These are phyloP conservation scores for Caenorhabditis doughertyi DNA, from an alignment of 2,888 invertebrate species.

Conservation along the genomic window DNA sequence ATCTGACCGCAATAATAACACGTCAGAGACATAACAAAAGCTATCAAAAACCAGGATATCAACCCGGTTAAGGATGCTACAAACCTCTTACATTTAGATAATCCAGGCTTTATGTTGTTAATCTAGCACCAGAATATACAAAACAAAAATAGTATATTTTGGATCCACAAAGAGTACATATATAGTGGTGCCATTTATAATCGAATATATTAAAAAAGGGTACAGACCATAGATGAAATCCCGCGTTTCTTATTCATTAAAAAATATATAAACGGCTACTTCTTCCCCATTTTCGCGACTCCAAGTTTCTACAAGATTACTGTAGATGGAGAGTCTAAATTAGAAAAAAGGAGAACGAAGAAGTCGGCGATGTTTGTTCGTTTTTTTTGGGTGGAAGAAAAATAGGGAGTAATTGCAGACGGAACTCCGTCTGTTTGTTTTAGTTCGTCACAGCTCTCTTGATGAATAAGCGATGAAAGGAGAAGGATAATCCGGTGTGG, in stretches of 20 bases:
- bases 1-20: background rate
- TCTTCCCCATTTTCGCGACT: background rate
- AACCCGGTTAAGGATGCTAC: background rate
- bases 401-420: conserved; percentile 49
- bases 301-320: conserved; percentile 15
- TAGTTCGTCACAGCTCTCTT: conserved; percentile 46
- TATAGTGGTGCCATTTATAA: conserved; percentile 20
- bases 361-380: conserved; percentile 28
- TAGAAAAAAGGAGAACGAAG: conserved; percentile 19
- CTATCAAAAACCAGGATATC: background rate
- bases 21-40: background rate
- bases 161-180: conserved; percentile 1
- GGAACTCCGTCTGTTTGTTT: conserved; percentile 48
- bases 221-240: conserved; percentile 36
- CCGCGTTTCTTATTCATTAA: background rate
- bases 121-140: background rate
- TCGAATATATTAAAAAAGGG: conserved; percentile 34
- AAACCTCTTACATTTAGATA: background rate
- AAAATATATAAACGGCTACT: background rate
- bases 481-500: conserved; percentile 47
- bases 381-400: conserved; percentile 28
- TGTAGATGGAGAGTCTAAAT: conserved; percentile 29
- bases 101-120: background rate
- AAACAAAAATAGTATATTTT: background rate
- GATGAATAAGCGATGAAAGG: conserved; percentile 49